phyloP scores from a whole-genome alignment of 1,140 invertebrate species.

The Hetaerina americana region DNA sequence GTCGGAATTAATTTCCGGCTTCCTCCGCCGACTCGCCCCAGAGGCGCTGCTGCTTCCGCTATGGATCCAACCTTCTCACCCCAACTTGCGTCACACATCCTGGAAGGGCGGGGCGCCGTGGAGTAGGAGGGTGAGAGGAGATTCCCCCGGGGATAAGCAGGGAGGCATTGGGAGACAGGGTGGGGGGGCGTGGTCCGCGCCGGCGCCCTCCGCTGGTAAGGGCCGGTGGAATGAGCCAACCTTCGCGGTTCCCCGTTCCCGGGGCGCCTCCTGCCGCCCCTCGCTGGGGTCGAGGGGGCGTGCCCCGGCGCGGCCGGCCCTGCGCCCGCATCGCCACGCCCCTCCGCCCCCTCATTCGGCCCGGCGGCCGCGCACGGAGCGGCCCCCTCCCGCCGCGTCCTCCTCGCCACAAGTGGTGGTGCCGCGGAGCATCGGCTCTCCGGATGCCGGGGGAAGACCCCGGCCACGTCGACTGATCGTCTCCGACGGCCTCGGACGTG shows the following conservation, averaged over 20 bases:
- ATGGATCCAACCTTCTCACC: background rate
- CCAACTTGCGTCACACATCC: background rate
- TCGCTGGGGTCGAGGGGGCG: background rate
- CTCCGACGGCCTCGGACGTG: too few species aligned
- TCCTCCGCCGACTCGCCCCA: background rate
- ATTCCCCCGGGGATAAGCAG: too few species aligned
- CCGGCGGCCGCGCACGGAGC: background rate
- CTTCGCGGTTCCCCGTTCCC: background rate
- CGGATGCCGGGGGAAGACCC: background rate
- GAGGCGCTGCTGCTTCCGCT: background rate
- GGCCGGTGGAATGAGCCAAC: background rate
- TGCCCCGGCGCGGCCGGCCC: background rate
- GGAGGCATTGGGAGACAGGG: too few species aligned
- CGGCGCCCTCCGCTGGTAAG: background rate
- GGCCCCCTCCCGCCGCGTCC: background rate
- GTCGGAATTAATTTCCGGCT: background rate
- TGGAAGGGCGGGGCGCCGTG: background rate
- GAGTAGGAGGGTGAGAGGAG: too few species aligned
- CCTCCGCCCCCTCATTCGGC: background rate
- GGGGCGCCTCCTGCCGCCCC: background rate
- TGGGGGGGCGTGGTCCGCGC: background rate
- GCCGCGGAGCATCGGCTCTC: background rate
- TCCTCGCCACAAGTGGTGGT: too few species aligned
- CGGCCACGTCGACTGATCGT: too few species aligned
- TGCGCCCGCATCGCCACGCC: background rate